Evolutionary conservation across 2,888 invertebrate genomes (phyloP).

Genomic region (Caenorhabditis doughertyi): DNA sequence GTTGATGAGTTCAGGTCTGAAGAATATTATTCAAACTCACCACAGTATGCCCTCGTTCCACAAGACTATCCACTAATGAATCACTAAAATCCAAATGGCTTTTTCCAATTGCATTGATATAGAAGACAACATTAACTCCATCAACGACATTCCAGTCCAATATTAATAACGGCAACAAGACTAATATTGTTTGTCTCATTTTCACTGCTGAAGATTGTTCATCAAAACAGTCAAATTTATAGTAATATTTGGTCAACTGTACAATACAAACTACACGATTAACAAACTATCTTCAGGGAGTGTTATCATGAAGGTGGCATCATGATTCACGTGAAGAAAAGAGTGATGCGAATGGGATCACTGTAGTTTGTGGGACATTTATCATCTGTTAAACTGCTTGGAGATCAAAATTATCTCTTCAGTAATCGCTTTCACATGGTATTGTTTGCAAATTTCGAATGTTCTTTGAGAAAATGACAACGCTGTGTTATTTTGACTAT

Average conservation of each 20-base stretch:
- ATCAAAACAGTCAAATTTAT: conserved; percentile 13
- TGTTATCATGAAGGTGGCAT: conserved; percentile 11
- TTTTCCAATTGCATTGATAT: conserved; percentile 62
- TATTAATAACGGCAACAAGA: not conserved
- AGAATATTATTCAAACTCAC: conserved; percentile 39
- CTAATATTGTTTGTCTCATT: not conserved
- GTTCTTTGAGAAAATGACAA: not conserved
- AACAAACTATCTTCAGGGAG: not conserved
- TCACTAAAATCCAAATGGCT: conserved; percentile 68
- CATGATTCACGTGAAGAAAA: conserved; percentile 17
- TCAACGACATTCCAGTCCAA: not conserved
- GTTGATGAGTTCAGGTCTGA: conserved; percentile 14
- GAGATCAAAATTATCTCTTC: conserved; percentile 1
- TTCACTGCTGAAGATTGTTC: not conserved
- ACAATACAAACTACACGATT: conserved; percentile 25
- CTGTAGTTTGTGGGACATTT: conserved; percentile 14
- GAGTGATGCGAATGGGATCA: not conserved
- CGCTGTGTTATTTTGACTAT: no score
- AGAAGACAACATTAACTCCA: conserved; percentile 56
- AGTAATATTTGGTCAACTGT: conserved; percentile 5
- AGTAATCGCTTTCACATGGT: not conserved
- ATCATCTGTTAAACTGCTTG: no score
- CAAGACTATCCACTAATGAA: conserved; percentile 60
- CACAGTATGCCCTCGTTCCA: conserved; percentile 64
- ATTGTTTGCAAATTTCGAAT: no score